Evolutionary conservation across 2,797 vertebrate genomes (phyloP), one percentile per base, ranked within the genome.

Genomic region (Notamacropus eugenii): DNA sequence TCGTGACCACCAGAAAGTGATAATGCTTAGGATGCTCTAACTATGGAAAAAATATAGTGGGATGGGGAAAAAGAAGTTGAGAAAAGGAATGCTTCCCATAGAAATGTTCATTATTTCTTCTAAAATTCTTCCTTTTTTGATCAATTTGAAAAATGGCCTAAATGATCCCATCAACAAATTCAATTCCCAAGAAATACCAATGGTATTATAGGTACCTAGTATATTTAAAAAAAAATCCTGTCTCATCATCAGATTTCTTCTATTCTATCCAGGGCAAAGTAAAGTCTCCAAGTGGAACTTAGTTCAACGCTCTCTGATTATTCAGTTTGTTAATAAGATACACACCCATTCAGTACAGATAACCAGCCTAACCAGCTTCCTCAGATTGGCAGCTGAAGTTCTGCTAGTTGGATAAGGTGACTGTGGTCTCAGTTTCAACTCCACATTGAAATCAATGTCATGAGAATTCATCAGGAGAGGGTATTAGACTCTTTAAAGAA

Each of bases 401-500:
- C 50, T 9, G 91, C 59, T 40, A 40, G 31, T 31, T 93, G 11
- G 55, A 55, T 55, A 11, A 0, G 0, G 0, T 52, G 16, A 40
- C 55, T 94, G 0, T 95, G 29, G 92, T 34, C 95, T 94, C 90
- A 3, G 29, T 55, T 94, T 0, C 40, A 24, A 58, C 93, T 96
- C 95, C 94, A 55, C 94, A 90, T 13, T 74, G 74, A 95, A 92
- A 57, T 74, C 90, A 94, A 91, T 62, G 93, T 55, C 87, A 54
- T 34, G 0, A 16, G 55, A 40, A 57, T 96, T 94, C 95, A 97
- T 93, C 6, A 40, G 0, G 50, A 67, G 91, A 93, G 91, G 29
- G 91, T 92, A 90, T 40, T 97, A 91, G 95, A 93, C 8, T 54
- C 55, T 92, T 90, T 54, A 97, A 97, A 98, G 96, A 90, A 62